phyloP scores from a whole-genome alignment of 2,888 invertebrate genomes.

The Aromia moschata region DNA sequence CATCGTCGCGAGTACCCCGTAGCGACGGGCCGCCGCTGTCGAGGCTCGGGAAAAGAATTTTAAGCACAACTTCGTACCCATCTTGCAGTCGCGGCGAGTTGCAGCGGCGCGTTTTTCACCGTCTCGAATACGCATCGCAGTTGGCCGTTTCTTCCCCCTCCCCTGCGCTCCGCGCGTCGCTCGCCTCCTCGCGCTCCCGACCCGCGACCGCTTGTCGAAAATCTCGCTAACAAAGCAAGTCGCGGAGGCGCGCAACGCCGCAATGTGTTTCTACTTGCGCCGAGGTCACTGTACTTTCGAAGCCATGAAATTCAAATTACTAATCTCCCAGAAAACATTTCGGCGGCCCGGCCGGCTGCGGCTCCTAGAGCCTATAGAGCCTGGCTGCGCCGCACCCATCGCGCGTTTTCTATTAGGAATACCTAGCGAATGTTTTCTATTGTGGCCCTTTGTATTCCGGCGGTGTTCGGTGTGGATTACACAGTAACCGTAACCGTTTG shows the following conservation, averaged over 20 bases:
- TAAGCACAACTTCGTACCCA: conserved; percentile 36
- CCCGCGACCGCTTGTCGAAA: conserved; percentile 37
- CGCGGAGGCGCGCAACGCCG: conserved; percentile 59
- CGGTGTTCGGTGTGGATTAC: too few relatives aligned
- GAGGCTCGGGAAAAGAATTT: conserved; percentile 36
- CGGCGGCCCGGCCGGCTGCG: neutral
- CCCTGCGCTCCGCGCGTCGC: too few relatives aligned
- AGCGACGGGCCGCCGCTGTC: conserved; percentile 31
- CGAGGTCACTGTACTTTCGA: conserved; percentile 61
- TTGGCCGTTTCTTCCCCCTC: conserved; percentile 36
- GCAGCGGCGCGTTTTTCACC: conserved; percentile 37
- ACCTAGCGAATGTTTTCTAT: conserved; percentile 10
- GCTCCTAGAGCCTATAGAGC: too few relatives aligned
- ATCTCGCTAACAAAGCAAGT: conserved; percentile 47
- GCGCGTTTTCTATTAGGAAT: conserved; percentile 1
- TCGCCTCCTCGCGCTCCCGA: conserved; percentile 32
- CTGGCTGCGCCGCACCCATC: conserved; percentile 9
- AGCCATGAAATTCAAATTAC: conserved; percentile 55
- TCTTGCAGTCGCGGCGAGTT: conserved; percentile 31
- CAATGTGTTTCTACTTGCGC: conserved; percentile 63
- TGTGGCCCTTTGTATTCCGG: neutral
- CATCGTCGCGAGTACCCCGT: neutral
- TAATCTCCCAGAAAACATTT: conserved; percentile 21
- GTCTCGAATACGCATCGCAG: conserved; percentile 34
- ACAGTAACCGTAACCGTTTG: too few relatives aligned